phyloP scores from a whole-genome alignment of 2,888 invertebrate genomes.

The Lamellibrachia satsuma region DNA sequence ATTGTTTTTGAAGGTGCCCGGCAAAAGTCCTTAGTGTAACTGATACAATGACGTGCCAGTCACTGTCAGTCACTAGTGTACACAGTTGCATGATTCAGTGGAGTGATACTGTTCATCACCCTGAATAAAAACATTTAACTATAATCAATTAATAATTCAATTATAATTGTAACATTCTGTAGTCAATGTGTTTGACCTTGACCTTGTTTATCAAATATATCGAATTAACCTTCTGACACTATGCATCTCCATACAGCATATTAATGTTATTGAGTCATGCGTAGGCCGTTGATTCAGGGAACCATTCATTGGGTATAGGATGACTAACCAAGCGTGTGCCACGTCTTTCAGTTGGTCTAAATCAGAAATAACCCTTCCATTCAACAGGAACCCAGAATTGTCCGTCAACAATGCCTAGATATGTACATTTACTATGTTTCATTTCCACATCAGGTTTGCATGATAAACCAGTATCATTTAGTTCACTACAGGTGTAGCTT shows the following conservation, averaged over 20 bases:
- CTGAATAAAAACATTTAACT: background rate
- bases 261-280: constrained; percentile 2
- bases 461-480: no score
- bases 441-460: no score
- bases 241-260: background rate
- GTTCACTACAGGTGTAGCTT: no score
- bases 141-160: background rate
- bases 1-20: background rate
- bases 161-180: background rate
- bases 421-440: no score
- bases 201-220: constrained; percentile 1
- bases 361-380: no score
- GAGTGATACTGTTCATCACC: background rate
- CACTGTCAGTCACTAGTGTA: background rate
- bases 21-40: background rate
- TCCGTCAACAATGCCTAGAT: no score
- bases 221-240: background rate
- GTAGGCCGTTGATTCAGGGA: background rate
- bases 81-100: background rate
- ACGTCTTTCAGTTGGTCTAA: no score
- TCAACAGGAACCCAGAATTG: no score
- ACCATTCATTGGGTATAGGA: background rate
- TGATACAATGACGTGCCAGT: background rate
- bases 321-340: background rate
- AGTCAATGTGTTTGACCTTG: background rate